Percentiles rank a stretch among this genome's conserved stretches.
Evolutionary conservation across 2,888 invertebrate species (phyloP).

Genomic region (Tetragonisca angustula): DNA sequence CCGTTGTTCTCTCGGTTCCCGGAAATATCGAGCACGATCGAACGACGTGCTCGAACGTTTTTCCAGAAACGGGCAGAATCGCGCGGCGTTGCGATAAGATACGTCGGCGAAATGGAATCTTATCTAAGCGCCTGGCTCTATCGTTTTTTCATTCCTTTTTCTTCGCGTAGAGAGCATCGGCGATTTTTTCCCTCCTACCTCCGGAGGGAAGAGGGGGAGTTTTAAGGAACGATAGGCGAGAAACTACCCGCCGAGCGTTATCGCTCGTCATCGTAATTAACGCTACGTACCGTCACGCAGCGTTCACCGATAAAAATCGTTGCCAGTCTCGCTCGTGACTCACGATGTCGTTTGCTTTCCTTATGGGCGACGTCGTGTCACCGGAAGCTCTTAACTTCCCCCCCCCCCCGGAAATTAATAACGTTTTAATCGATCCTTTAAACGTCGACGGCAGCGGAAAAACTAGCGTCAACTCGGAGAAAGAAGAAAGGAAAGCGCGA

Average conservation of each 20-base stretch:
- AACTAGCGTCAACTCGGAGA: neutral
- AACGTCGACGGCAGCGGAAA: conserved; percentile 12
- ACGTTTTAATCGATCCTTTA: conserved; percentile 53
- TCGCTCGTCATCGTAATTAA: conserved; percentile 69
- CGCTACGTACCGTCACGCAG: conserved; percentile 67
- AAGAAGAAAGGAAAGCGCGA: neutral
- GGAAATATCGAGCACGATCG: conserved; percentile 1
- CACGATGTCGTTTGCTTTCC: conserved; percentile 60
- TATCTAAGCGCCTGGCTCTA: conserved; percentile 63
- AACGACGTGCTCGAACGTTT: conserved; percentile 11
- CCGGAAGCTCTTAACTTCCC: conserved; percentile 52
- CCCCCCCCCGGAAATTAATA: conserved; percentile 55
- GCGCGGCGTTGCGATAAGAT: conserved; percentile 50
- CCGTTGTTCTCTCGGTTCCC: neutral
- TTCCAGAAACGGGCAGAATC: neutral
- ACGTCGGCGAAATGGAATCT: conserved; percentile 64
- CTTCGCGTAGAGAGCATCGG: conserved; percentile 36
- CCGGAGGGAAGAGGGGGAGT: neutral
- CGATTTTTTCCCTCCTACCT: neutral
- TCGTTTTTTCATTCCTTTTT: conserved; percentile 23
- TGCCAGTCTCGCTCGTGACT: conserved; percentile 47
- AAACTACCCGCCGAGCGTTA: conserved; percentile 43
- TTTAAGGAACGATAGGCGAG: conserved; percentile 40
- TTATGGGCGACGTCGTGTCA: conserved; percentile 61
- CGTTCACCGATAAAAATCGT: conserved; percentile 61